Base-by-base conservation (phyloP, 1,140 invertebrate genomes). In the Pseudomyrmex concolor region DNA sequence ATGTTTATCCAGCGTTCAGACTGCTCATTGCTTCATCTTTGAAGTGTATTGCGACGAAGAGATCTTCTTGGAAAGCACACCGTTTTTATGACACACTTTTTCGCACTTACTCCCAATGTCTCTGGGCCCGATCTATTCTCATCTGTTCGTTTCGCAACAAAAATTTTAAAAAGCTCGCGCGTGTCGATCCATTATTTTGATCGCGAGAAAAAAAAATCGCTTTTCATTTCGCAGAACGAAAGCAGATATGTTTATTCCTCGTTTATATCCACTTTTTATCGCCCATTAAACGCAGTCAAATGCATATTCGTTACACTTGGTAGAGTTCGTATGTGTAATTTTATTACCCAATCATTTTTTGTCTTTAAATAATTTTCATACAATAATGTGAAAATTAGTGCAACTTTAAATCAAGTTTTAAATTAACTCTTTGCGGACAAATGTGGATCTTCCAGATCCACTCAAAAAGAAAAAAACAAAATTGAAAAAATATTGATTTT, bases 21-120 rank as follows among this genome's bases (percentile, higher is more conserved):
- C 55, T 48, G 76, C 54, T 48, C 54, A 22, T 67, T 59, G 76
- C 66, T 71, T 78, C 64, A 78, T 78, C 76, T 78, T 80, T 80
- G 76, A 80, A 80, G 76, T 71, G 71, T 80, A 80, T 71, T 80
- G 76, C 76, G 76, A 80, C 43, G 76, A 80, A 70, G 66, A 80
- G 76, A 48, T 71, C 66, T 80, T 80, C 76, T 70, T 5, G 57
- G 76, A 80, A 80, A 80, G 54, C 76, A 50, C 45, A 22, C 43
- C 22, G 50, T 43, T 55, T 80, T 80, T 80, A 80, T 71, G 76
- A 80, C 76, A 80, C 66, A 70, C 76, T 80, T 80, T 80, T 80
- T 80, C 66, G 66, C 76, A 80, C 76, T 80, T 80, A 80, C 60
- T 64, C 68, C 54, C 13, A 43, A 48, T 70, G 54, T 80, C 55